Percentiles rank a stretch among this genome's conserved stretches.
Conservation (phyloP, 1,140 invertebrate species). For the Myzus persicae region DNA sequence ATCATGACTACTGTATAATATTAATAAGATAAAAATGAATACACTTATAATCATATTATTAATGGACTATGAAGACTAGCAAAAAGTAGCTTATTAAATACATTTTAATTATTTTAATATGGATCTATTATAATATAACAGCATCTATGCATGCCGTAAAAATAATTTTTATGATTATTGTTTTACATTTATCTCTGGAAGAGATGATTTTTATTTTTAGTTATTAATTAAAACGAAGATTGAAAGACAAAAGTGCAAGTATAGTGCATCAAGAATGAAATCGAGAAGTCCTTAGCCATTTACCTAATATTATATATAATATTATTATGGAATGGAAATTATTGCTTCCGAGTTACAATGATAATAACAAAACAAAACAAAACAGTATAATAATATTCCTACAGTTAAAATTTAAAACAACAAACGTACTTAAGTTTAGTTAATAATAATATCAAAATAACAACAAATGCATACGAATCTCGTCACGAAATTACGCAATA, state of each 20-base stretch:
- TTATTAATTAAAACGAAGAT: slow-evolving; percentile 20
- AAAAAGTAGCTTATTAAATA: neutral
- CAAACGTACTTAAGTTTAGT: slow-evolving; percentile 45
- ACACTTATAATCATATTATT: neutral
- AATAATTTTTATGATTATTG: neutral
- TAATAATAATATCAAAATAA: slow-evolving; percentile 57
- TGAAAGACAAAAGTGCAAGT: slow-evolving; percentile 47
- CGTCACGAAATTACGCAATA: slow-evolving; percentile 38
- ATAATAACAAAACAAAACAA: slow-evolving; percentile 6
- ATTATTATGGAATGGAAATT: slow-evolving; percentile 33
- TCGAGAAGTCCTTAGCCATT: slow-evolving; percentile 4
- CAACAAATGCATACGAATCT: slow-evolving; percentile 50
- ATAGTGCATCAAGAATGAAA: slow-evolving; percentile 38
- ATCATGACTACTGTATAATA: neutral
- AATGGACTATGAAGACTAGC: neutral
- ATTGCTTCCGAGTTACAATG: slow-evolving; percentile 23
- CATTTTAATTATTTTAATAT: neutral
- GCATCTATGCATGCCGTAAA: neutral
- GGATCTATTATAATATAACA: neutral
- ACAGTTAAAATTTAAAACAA: slow-evolving; percentile 39
- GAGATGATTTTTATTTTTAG: neutral
- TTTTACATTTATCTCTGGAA: slow-evolving; percentile 15
- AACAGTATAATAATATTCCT: neutral
- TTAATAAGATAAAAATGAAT: neutral
- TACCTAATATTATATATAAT: neutral